These are phyloP conservation scores for Hemicentrotus pulcherrimus DNA, from an alignment of 35 echinoderm and acorn worm species.

Conservation along the genomic window DNA sequence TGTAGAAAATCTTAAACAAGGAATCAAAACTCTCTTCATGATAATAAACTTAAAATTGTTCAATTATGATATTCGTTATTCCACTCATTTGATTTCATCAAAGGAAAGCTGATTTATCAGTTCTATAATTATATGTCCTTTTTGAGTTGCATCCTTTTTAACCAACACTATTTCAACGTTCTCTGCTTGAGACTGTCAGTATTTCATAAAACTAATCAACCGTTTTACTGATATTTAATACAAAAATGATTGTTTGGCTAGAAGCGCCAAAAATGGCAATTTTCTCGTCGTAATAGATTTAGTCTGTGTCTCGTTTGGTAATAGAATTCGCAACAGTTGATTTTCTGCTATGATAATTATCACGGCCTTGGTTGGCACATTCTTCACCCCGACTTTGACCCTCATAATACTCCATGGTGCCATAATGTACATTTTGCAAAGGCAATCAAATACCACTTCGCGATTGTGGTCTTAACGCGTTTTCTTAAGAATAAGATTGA, in stretches of 20 bases:
- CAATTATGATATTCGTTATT: too few relatives aligned
- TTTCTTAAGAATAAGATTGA: neutral
- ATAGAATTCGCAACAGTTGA: neutral
- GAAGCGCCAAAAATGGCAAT: neutral
- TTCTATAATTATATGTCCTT: too few relatives aligned
- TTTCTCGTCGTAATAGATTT: neutral
- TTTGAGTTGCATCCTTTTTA: too few relatives aligned
- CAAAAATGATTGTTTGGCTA: neutral
- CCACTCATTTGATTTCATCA: too few relatives aligned
- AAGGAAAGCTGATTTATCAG: too few relatives aligned
- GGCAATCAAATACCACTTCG: neutral
- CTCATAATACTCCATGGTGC: neutral
- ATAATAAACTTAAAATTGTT: too few relatives aligned
- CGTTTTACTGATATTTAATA: neutral
- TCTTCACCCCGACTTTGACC: neutral
- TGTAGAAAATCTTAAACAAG: too few relatives aligned
- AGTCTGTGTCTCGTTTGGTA: neutral
- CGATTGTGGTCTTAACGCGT: neutral
- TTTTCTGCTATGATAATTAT: neutral
- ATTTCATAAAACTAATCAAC: neutral
- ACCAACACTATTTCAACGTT: too few relatives aligned
- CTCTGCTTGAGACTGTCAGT: neutral
- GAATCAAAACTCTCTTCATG: too few relatives aligned
- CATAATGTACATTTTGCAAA: neutral
- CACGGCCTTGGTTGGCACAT: neutral